Conservation (phyloP, 2,888 invertebrate species). For the Aporophyla lueneburgensis region DNA sequence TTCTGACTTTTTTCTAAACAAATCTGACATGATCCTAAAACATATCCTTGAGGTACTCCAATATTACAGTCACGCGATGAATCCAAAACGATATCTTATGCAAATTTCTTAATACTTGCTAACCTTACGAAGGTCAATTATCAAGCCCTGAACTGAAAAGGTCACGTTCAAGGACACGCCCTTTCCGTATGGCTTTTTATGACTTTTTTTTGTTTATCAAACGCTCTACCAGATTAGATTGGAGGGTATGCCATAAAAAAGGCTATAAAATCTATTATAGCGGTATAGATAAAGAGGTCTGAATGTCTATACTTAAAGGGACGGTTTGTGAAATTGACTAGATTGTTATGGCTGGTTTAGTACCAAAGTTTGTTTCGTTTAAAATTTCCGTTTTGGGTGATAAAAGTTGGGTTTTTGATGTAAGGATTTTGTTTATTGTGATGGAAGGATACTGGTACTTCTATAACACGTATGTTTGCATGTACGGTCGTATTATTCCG, state of each 20-base stretch:
- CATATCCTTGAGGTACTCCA: constrained; percentile 21
- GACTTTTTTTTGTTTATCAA: constrained; percentile 68
- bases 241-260: constrained; percentile 72
- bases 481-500: neutral
- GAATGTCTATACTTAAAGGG: constrained; percentile 74
- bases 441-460: neutral
- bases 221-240: constrained; percentile 76
- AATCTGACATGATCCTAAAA: neutral
- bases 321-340: constrained; percentile 74
- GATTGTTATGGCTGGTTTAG: constrained; percentile 47
- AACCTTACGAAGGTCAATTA: constrained; percentile 58
- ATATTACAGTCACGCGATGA: neutral
- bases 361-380: constrained; percentile 36
- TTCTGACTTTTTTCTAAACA: neutral
- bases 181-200: constrained; percentile 61
- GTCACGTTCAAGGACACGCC: constrained; percentile 55
- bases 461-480: neutral
- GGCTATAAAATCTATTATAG: constrained; percentile 73
- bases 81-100: constrained; percentile 18
- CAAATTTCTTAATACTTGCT: constrained; percentile 32
- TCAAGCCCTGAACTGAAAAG: constrained; percentile 40
- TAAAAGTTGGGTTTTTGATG: constrained; percentile 33
- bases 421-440: constrained; percentile 23
- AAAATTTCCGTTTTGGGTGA: constrained; percentile 34
- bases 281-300: constrained; percentile 72